phyloP scores from a whole-genome alignment of 2,797 vertebrate species.

The Enteromius trimaculatus region DNA sequence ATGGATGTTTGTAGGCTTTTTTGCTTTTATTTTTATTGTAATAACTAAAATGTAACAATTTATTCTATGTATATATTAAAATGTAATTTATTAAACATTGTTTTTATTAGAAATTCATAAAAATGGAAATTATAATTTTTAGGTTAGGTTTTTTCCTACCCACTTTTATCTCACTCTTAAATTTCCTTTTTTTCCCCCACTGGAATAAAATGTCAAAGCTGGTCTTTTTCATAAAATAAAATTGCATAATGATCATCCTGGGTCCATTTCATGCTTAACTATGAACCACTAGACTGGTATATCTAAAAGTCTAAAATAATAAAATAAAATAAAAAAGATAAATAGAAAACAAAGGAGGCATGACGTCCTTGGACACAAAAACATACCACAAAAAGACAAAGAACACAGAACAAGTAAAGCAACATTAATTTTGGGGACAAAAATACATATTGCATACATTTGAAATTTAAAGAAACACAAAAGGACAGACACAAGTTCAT shows the following conservation, averaged over 20 bases:
- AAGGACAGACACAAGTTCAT: slow-evolving; percentile 4
- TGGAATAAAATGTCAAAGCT: background rate
- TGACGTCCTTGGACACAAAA: slow-evolving; percentile 5
- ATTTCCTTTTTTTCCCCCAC: background rate
- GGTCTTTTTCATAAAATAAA: background rate
- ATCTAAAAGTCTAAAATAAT: background rate
- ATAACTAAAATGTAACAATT: too few species aligned
- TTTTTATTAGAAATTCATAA: too few species aligned
- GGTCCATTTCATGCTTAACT: background rate
- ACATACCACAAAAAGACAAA: background rate
- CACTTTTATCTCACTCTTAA: background rate
- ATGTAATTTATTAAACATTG: background rate
- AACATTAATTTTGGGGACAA: background rate
- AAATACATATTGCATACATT: background rate
- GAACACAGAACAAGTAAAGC: slow-evolving; percentile 7
- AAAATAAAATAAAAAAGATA: background rate
- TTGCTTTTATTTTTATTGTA: too few species aligned
- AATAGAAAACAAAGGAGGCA: background rate
- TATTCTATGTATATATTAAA: background rate
- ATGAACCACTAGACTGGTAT: background rate
- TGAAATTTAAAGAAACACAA: slow-evolving; percentile 10
- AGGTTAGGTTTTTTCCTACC: too few species aligned
- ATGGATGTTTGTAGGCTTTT: background rate
- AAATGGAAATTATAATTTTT: background rate
- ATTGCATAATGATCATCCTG: background rate